These are phyloP conservation scores for Cheilosia urbana DNA, from an alignment of 2,888 invertebrate genomes.

Conservation along the genomic window DNA sequence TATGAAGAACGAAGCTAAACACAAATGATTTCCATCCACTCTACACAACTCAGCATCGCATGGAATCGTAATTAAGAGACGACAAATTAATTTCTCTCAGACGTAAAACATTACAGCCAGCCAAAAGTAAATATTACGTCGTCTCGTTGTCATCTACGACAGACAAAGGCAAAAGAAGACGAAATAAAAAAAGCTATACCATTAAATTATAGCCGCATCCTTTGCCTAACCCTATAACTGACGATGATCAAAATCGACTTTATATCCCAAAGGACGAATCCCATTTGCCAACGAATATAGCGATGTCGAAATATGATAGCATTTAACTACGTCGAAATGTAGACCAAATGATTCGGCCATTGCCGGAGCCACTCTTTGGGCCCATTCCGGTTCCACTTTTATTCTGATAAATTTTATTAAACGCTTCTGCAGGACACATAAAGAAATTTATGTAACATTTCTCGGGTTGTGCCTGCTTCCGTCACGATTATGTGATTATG, in stretches of 20 bases:
- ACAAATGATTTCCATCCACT: too few relatives aligned
- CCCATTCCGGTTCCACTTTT: slow-evolving; percentile 66
- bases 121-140: slow-evolving; percentile 1
- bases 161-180: neutral
- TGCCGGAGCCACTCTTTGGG: slow-evolving; percentile 16
- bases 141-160: neutral
- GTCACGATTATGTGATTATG: slow-evolving; percentile 75
- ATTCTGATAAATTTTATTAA: slow-evolving; percentile 74
- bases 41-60: neutral
- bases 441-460: slow-evolving; percentile 69
- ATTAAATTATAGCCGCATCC: slow-evolving; percentile 17
- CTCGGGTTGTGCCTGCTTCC: slow-evolving; percentile 63
- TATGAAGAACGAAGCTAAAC: too few relatives aligned
- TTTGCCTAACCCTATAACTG: slow-evolving; percentile 17
- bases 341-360: slow-evolving; percentile 55
- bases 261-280: slow-evolving; percentile 66
- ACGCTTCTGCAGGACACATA: slow-evolving; percentile 74
- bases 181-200: slow-evolving; percentile 8
- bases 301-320: slow-evolving; percentile 68
- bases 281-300: slow-evolving; percentile 56
- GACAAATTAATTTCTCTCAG: slow-evolving; percentile 50
- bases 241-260: slow-evolving; percentile 68
- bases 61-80: slow-evolving; percentile 34
- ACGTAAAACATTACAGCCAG: slow-evolving; percentile 17
- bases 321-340: slow-evolving; percentile 54